Conservation (phyloP, 1,140 invertebrate species). For the Aricia agestis region DNA sequence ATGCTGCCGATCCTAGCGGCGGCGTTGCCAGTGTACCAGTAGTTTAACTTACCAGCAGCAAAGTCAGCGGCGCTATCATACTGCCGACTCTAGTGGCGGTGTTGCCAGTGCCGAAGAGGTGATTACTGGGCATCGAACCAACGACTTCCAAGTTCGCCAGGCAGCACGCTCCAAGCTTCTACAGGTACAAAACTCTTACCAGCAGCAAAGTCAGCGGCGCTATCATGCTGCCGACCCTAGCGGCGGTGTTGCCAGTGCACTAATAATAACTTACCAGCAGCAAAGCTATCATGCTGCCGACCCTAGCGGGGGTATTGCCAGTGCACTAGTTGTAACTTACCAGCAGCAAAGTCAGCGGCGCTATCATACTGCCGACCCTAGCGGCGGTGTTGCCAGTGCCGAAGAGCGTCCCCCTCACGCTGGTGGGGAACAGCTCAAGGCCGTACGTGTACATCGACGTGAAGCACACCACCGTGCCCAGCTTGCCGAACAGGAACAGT, state of each 20-base stretch:
- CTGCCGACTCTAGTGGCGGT: not conserved
- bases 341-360: not conserved
- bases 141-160: too few species aligned
- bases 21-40: too few species aligned
- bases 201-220: not conserved
- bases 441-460: constrained; percentile 4
- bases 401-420: constrained; percentile 5
- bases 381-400: not conserved
- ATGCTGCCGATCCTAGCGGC: too few species aligned
- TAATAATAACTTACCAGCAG: too few species aligned
- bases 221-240: not conserved
- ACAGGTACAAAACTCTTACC: too few species aligned
- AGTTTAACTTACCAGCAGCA: not conserved
- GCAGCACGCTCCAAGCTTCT: too few species aligned
- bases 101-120: constrained; percentile 1
- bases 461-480: constrained; percentile 11
- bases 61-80: not conserved
- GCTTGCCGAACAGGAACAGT: not conserved
- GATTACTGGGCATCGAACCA: too few species aligned
- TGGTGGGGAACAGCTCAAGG: constrained; percentile 6
- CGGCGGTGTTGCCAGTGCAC: not conserved
- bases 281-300: too few species aligned
- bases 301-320: too few species aligned
- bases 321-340: too few species aligned
- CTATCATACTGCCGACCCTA: not conserved